phyloP scores from a whole-genome alignment of 2,888 invertebrate species.

The Brachyopa scutellaris region DNA sequence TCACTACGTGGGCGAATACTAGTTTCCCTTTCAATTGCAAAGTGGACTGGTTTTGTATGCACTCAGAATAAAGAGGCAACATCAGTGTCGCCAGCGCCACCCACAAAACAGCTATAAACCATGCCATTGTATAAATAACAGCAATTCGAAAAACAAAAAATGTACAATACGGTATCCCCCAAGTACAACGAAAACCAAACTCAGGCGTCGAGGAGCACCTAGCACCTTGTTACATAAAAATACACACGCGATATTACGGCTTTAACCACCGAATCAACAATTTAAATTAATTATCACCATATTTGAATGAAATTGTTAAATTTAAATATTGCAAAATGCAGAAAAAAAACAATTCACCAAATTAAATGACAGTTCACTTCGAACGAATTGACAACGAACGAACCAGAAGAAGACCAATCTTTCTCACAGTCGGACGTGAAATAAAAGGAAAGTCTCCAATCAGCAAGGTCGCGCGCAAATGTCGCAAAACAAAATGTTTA shows the following conservation, averaged over 20 bases:
- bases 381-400: background rate
- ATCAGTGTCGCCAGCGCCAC: slow-evolving; percentile 41
- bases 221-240: background rate
- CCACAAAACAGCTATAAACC: slow-evolving; percentile 26
- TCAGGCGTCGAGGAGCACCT: background rate
- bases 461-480: slow-evolving; percentile 1
- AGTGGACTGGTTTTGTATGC: slow-evolving; percentile 3
- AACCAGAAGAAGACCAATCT: background rate
- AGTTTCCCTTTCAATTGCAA: slow-evolving; percentile 76
- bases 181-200: background rate
- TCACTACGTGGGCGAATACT: slow-evolving; percentile 80
- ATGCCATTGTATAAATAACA: slow-evolving; percentile 24
- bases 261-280: background rate
- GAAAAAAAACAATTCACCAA: background rate
- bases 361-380: background rate
- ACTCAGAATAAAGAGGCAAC: slow-evolving; percentile 41
- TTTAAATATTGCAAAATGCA: no score
- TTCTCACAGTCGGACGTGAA: background rate
- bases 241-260: background rate
- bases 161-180: background rate
- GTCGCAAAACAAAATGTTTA: slow-evolving; percentile 27
- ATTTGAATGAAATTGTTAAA: background rate
- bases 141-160: background rate
- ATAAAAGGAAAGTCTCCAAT: background rate
- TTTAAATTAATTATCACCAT: background rate